These are phyloP conservation scores for Papilio machaon DNA, from an alignment of 1,140 invertebrate species.

Conservation along the genomic window DNA sequence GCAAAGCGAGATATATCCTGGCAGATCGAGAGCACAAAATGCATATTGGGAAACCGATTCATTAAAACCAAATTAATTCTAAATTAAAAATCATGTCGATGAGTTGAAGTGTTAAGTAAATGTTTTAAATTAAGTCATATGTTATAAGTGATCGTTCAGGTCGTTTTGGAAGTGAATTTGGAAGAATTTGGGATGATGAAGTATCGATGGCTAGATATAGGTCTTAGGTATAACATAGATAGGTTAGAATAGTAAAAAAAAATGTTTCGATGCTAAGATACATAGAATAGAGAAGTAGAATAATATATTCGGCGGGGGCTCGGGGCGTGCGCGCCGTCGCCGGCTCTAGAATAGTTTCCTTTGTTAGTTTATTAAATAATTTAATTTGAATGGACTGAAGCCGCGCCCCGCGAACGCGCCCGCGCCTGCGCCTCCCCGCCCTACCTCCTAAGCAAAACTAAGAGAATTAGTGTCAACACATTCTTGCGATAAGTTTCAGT, in stretches of 20 bases:
- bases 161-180: slow-evolving; percentile 65
- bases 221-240: slow-evolving; percentile 77
- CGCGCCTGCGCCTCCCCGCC: slow-evolving; percentile 47
- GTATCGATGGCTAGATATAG: slow-evolving; percentile 71
- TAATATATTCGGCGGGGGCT: slow-evolving; percentile 59
- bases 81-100: slow-evolving; percentile 71
- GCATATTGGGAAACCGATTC: slow-evolving; percentile 69
- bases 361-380: slow-evolving; percentile 81
- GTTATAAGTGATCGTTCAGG: slow-evolving; percentile 71
- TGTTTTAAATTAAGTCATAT: slow-evolving; percentile 78
- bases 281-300: slow-evolving; percentile 72
- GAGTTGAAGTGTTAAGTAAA: slow-evolving; percentile 77
- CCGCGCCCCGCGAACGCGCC: slow-evolving; percentile 48
- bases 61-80: slow-evolving; percentile 72
- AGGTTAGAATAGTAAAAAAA: slow-evolving; percentile 77
- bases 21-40: slow-evolving; percentile 67
- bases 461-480: slow-evolving; percentile 73
- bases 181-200: slow-evolving; percentile 62
- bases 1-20: slow-evolving; percentile 59
- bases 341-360: slow-evolving; percentile 78
- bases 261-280: slow-evolving; percentile 80
- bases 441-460: slow-evolving; percentile 60
- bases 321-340: slow-evolving; percentile 53
- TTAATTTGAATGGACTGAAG: slow-evolving; percentile 81
- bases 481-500: slow-evolving; percentile 77